Percentiles rank a stretch among this genome's conserved stretches.
Evolutionary conservation across 2,113 vertebrate genomes (phyloP).

Genomic region (Origma solitaria): DNA sequence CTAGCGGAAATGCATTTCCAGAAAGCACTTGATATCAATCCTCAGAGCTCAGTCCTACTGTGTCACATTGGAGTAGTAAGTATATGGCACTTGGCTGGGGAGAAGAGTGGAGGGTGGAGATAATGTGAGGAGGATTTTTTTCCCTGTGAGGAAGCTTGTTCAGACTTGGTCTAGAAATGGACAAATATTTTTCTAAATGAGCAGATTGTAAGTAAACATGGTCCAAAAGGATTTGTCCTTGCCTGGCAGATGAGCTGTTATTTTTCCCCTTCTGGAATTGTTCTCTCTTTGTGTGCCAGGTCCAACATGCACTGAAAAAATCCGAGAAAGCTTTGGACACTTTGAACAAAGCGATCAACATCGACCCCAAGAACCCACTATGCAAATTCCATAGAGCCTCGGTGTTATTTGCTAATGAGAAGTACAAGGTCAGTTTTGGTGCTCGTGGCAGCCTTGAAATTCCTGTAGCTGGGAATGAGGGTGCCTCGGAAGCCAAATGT

Average conservation of each 20-base stretch:
- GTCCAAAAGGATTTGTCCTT: neutral
- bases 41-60: conserved; percentile 96
- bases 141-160: neutral
- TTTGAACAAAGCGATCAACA: conserved; percentile 92
- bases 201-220: neutral
- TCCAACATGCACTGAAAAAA: conserved; percentile 96
- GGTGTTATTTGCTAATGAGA: conserved; percentile 96
- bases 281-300: conserved; percentile 66
- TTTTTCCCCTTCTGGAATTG: neutral
- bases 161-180: neutral
- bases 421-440: conserved; percentile 86
- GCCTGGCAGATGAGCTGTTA: neutral
- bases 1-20: conserved; percentile 99
- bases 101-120: neutral
- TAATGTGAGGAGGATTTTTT: rapidly evolving
- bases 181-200: neutral
- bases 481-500: neutral
- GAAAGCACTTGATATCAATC: conserved; percentile 97
- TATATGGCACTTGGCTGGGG: conserved; percentile 13
- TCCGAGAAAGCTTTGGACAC: conserved; percentile 97
- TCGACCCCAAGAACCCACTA: conserved; percentile 97
- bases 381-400: conserved; percentile 99
- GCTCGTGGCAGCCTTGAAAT: neutral
- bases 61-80: conserved; percentile 98
- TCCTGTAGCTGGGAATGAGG: neutral